Conservation (phyloP, 2,113 vertebrate species). For the Isichthys henryi region DNA sequence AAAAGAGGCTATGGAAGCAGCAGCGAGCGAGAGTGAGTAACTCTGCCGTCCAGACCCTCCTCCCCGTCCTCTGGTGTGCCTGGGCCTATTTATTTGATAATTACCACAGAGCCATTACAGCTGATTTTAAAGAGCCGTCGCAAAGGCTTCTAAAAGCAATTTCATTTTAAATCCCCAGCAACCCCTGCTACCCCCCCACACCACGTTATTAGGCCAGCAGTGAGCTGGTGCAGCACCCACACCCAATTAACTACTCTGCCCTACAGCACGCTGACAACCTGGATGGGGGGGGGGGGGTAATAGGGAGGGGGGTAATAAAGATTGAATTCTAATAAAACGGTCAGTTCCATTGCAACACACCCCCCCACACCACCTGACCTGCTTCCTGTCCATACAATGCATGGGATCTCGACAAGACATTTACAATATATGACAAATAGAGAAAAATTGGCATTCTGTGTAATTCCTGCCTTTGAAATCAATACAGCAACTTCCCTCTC, state of each 20-base stretch:
- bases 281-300: conserved; percentile 11
- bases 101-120: conserved; percentile 51
- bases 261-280: conserved; percentile 9
- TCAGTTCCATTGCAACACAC: conserved; percentile 43
- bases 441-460: conserved; percentile 57
- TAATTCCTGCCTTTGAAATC: conserved; percentile 59
- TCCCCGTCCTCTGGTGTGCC: conserved; percentile 21
- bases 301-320: conserved; percentile 49
- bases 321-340: conserved; percentile 61
- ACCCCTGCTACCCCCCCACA: conserved; percentile 18
- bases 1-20: not conserved
- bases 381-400: conserved; percentile 1
- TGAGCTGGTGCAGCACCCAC: conserved; percentile 21
- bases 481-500: conserved; percentile 43
- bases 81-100: conserved; percentile 53
- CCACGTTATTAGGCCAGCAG: conserved; percentile 17
- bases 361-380: conserved; percentile 11
- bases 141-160: conserved; percentile 52
- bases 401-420: conserved; percentile 55
- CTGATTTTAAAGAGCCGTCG: conserved; percentile 49
- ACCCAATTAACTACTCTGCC: conserved; percentile 28
- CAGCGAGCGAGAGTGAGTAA: not conserved
- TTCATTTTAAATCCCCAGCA: conserved; percentile 49
- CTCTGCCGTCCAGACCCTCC: conserved; percentile 13
- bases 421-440: conserved; percentile 60